Evolutionary conservation across 2,888 invertebrate species (phyloP), one percentile per base, ranked within the genome.

Genomic region (Thyatira batis): DNA sequence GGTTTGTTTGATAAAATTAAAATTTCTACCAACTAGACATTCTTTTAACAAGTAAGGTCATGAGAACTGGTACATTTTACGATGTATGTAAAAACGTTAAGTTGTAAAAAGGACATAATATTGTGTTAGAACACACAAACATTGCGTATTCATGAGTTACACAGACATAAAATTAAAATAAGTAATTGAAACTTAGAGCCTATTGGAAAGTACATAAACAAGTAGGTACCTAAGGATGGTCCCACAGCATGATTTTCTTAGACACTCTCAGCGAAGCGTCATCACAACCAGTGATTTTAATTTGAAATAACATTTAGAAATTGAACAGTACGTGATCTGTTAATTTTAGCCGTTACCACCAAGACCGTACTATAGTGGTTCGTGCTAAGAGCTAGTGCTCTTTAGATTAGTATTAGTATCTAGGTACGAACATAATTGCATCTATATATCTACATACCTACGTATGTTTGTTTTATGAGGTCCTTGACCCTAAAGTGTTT

Each of bases 51-150:
- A 17, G 10, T 27, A 17, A 27, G 20, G 10, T 48, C 48, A 28
- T 48, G 48, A 27, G 48, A 48, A 48, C 27, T 21, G 13, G 21
- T 48, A 28, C 27, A 20, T 48, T 48, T 48, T 48, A 48, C 17
- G 25, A 27, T 20, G 48, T 48, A 17, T 13, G 17, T 48, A 27
- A 48, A 48, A 48, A 27, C 27, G 17, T 17, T 11, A 48, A 27
- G 48, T 48, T 20, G 48, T 48, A 48, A 48, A 48, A 48, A 48
- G 28, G 48, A 48, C 28, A 48, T 48, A 48, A 48, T 48, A 28
- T 48, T 48, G 46, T 17, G 28, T 27, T 13, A 17, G 17, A 20
- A 48, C 10, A 27, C 23, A 48, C 48, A 28, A 46, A 48, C 48
- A 48, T 48, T 28, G 48, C 48, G 25, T 48, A 48, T 48, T 48